These are phyloP conservation scores for Anthoscopus minutus DNA, from an alignment of 2,113 vertebrate genomes.

Conservation along the genomic window DNA sequence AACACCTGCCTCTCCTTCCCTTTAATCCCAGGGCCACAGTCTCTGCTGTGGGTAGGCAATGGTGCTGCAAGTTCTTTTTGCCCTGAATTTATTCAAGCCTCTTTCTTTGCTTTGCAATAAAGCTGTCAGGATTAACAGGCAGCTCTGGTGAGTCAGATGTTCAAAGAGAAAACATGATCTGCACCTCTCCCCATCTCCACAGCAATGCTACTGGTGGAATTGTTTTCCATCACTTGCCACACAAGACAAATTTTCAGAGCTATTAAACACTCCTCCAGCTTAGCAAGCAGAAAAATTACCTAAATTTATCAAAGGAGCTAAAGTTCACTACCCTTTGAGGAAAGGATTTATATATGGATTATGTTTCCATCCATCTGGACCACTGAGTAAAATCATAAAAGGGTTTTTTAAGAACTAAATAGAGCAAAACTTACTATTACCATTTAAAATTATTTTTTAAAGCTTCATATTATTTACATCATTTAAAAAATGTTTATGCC, in stretches of 20 bases:
- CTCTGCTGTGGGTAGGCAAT: background rate
- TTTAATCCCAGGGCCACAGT: background rate
- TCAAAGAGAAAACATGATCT: background rate
- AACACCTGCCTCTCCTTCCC: background rate
- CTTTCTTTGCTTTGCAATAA: background rate
- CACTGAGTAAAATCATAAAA: background rate
- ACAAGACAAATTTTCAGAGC: background rate
- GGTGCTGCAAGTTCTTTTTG: accelerated
- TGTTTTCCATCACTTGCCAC: background rate
- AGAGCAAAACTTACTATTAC: background rate
- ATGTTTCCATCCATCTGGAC: background rate
- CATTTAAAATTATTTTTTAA: background rate
- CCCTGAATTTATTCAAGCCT: background rate
- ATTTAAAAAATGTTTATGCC: background rate
- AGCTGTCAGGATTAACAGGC: background rate
- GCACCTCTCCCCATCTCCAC: background rate
- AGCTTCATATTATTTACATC: background rate
- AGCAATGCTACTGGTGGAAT: background rate
- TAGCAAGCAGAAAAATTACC: background rate
- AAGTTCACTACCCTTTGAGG: background rate
- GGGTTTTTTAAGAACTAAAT: background rate
- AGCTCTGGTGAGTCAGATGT: background rate
- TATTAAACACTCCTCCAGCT: background rate
- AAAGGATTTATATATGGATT: background rate
- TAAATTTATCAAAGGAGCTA: slow-evolving; percentile 1